Evolutionary conservation across 2,888 invertebrate genomes (phyloP).

Genomic region (Phortica okadai): DNA sequence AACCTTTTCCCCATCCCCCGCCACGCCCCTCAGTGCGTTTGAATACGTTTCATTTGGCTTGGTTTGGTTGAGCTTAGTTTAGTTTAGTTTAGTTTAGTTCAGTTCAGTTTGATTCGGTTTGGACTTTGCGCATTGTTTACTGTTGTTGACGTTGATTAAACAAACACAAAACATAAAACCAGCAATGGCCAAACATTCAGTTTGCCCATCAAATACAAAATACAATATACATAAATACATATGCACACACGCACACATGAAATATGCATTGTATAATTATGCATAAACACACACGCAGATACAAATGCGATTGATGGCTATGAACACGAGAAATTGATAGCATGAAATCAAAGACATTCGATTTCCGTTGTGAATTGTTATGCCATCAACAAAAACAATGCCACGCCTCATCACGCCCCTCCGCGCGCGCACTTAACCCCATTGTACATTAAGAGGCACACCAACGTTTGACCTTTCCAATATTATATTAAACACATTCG

Average conservation of each 20-base stretch:
- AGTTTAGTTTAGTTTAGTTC: background rate
- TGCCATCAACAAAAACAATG: constrained; percentile 26
- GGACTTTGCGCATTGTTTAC: constrained; percentile 57
- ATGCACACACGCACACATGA: background rate
- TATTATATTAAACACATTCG: constrained; percentile 33
- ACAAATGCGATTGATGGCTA: constrained; percentile 5
- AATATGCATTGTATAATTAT: constrained; percentile 41
- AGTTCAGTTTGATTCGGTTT: constrained; percentile 3
- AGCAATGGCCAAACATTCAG: constrained; percentile 46
- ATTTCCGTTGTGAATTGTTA: constrained; percentile 66
- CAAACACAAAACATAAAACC: constrained; percentile 49
- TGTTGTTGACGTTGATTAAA: constrained; percentile 63
- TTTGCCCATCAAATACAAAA: constrained; percentile 50
- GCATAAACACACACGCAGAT: constrained; percentile 16
- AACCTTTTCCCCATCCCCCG: background rate
- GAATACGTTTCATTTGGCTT: background rate
- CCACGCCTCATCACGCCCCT: constrained; percentile 1
- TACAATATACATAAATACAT: background rate
- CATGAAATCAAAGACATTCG: constrained; percentile 66
- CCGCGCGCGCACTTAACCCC: constrained; percentile 34
- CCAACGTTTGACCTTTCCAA: constrained; percentile 54
- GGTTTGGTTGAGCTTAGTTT: background rate
- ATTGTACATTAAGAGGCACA: constrained; percentile 15
- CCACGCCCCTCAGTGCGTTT: background rate
- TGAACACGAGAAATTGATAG: constrained; percentile 59